Evolutionary conservation across 1,140 invertebrate genomes (phyloP), one percentile per base, ranked within the genome.

Genomic region (Drosophila sp.): DNA sequence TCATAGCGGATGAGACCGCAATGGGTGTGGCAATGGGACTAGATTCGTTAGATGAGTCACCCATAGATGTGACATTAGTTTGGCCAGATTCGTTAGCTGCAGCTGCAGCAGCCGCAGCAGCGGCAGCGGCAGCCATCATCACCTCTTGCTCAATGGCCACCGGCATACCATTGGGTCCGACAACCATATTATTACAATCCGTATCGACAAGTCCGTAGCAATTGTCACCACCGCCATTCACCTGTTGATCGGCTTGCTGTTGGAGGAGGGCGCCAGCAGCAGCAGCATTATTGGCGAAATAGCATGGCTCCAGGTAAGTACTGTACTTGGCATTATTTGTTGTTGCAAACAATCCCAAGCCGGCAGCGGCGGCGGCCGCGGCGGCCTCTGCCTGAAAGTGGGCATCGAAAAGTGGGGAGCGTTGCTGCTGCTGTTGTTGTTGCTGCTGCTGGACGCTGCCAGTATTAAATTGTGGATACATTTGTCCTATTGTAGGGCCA

Each of bases 221-320:
- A 40, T 57, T 90, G 0, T 79, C 78, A 60, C 58, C 74, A 66
- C 70, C 76, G 8, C 76, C 74, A 6, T 69, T 82, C 7, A 76
- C 66, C 61, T 74, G 54, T 17, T 75, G 71, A 0, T 63, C 67
- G 5, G 70, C 66, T 6, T 64, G 61, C 66, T 30, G 25, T 4
- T 11, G 56, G 35, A 40, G 47, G 17, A 68, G 63, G 10, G 35
- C 33, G 33, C 7, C 33, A 35, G 33, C 35, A 38, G 29, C 56
- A 50, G 44, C 62, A 56, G 67, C 61, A 2, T 61, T 66, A 61
- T 76, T 76, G 50, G 74, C 61, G 55, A 78, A 92, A 44, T 85
- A 89, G 60, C 90, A 89, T 1, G 90, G 80, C 40, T 91, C 91
- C 54, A 91, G 32, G 44, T 90, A 92, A 60, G 82, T 71, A 73